phyloP scores from a whole-genome alignment of 2,888 invertebrate species.

The Hylaea fasciaria region DNA sequence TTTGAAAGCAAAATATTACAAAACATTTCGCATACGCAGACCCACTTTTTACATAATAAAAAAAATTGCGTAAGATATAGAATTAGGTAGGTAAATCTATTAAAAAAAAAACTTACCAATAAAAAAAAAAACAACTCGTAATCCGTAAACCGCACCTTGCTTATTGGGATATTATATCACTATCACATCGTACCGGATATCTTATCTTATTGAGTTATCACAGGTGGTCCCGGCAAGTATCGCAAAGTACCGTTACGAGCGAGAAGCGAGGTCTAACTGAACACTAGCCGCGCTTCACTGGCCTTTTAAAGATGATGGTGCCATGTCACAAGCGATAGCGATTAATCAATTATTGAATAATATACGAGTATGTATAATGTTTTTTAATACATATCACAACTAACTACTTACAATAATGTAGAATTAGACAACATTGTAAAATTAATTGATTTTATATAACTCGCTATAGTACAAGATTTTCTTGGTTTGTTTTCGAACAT shows the following conservation, averaged over 20 bases:
- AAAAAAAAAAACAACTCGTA: conserved; percentile 3
- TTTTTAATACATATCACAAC: too few species aligned
- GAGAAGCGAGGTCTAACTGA: conserved; percentile 8
- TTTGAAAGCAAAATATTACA: too few species aligned
- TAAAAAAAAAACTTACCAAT: conserved; percentile 4
- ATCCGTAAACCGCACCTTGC: background rate
- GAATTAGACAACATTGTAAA: too few species aligned
- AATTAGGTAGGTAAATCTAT: too few species aligned
- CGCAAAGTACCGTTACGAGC: conserved; percentile 1
- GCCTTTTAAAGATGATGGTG: conserved; percentile 5
- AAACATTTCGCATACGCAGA: too few species aligned
- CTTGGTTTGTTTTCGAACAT: too few species aligned
- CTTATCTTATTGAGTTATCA: background rate
- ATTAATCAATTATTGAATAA: background rate
- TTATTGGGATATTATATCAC: background rate
- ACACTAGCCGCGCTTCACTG: conserved; percentile 2
- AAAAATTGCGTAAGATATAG: too few species aligned
- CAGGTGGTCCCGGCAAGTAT: background rate
- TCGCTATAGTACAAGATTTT: too few species aligned
- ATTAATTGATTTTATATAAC: too few species aligned
- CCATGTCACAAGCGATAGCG: conserved; percentile 2
- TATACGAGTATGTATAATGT: too few species aligned
- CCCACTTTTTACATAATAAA: too few species aligned
- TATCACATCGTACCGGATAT: conserved; percentile 2
- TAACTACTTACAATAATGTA: too few species aligned